A percentile compares a stretch with the other conserved stretches of the same genome.
phyloP scores from a whole-genome alignment of 2,113 vertebrate genomes.

The Semnornis frantzii region DNA sequence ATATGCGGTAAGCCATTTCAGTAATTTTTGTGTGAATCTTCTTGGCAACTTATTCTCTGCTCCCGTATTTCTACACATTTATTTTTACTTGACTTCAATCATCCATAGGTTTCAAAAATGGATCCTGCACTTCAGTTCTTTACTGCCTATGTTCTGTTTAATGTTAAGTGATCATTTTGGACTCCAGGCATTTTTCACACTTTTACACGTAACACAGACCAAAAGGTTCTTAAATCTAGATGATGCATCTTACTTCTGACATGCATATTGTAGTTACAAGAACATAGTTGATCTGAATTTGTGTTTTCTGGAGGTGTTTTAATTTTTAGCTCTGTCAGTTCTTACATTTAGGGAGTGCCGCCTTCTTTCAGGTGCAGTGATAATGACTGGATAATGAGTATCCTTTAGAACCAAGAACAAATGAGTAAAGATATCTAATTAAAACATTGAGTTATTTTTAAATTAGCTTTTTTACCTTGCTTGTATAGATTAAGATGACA shows the following conservation, averaged over 20 bases:
- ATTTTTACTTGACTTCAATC: background rate
- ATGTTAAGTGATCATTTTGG: no score
- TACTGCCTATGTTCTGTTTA: no score
- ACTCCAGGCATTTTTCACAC: no score
- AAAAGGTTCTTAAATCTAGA: background rate
- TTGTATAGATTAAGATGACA: background rate
- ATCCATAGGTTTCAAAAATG: no score
- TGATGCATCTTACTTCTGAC: background rate
- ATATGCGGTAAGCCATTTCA: slow-evolving; percentile 89
- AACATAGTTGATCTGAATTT: background rate
- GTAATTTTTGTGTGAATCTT: background rate
- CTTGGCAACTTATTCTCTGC: no score
- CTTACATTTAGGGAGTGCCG: background rate
- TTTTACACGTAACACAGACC: background rate
- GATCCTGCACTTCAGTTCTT: no score
- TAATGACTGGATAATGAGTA: background rate
- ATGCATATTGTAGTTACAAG: background rate
- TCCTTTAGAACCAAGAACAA: background rate
- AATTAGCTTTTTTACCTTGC: no score
- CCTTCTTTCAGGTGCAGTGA: background rate
- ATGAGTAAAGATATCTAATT: background rate
- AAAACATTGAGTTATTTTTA: background rate
- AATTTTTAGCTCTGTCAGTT: background rate
- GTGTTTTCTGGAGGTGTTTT: background rate
- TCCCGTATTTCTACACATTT: no score